Percentiles rank a stretch among this genome's conserved stretches.
Conservation (phyloP, 2,113 vertebrate genomes). For the Cyanoliseus patagonus region DNA sequence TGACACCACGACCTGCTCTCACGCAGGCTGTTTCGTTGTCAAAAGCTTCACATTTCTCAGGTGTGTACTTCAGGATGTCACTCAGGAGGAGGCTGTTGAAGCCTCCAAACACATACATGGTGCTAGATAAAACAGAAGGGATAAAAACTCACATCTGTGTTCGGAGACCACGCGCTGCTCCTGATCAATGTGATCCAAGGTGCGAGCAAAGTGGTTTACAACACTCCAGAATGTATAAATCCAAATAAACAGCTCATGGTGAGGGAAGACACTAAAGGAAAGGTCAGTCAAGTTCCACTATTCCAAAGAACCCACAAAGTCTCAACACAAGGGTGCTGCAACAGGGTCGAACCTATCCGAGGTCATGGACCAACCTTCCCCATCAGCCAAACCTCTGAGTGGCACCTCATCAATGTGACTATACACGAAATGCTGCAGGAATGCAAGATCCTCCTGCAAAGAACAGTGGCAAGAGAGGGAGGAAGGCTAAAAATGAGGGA, state of each 20-base stretch:
- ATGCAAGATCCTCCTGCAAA: background rate
- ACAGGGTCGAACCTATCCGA: background rate
- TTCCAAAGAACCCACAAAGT: background rate
- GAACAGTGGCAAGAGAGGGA: background rate
- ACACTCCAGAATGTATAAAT: background rate
- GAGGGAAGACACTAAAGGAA: background rate
- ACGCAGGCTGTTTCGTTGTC: slow-evolving; percentile 64
- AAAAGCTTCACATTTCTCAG: slow-evolving; percentile 82
- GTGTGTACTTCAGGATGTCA: slow-evolving; percentile 87
- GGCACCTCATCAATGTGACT: accelerated
- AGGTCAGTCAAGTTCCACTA: background rate
- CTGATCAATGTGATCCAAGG: background rate
- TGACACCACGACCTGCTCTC: slow-evolving; percentile 78
- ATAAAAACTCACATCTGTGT: accelerated
- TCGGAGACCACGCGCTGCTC: accelerated
- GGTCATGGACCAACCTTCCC: background rate
- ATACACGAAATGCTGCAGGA: background rate
- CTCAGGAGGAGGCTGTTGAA: slow-evolving; percentile 96
- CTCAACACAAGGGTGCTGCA: background rate
- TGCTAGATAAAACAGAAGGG: slow-evolving; percentile 66
- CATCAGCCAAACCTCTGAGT: background rate
- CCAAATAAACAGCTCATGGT: background rate
- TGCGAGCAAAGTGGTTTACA: background rate
- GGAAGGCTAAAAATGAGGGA: background rate
- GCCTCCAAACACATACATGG: slow-evolving; percentile 95